Base-by-base conservation (phyloP, 2,888 invertebrate species). In the Leucozona laternaria region DNA sequence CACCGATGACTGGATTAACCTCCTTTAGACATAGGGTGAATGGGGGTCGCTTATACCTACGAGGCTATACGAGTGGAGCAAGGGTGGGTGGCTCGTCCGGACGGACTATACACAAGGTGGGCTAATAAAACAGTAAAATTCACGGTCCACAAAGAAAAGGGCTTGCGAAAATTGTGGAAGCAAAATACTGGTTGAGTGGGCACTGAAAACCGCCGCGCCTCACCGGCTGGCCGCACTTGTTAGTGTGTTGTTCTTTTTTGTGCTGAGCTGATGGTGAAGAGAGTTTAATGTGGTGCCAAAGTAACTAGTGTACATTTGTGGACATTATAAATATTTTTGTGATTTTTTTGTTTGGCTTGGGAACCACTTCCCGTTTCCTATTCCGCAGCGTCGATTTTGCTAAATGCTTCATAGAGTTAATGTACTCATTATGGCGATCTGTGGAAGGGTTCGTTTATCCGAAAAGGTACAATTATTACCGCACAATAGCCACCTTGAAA, bases 281-380 rank as follows among this genome's bases (percentile, higher is more conserved):
- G 68, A 37, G 53, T 37, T 79, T 79, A 62, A 72, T 77, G 48
- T 77, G 79, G 86, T 86, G 82, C 82, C 86, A 86, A 78, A 82
- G 82, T 86, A 75, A 78, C 78, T 70, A 82, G 86, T 82, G 86
- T 86, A 86, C 82, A 86, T 86, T 86, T 82, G 82, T 86, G 70
- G 66, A 82, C 78, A 79, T 79, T 70, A 31, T 70, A n/a, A n/a
- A 68, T 60, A 15, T 57, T 57, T 66, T 62, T 40, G 62, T 57
- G 70, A 40, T 60, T 66, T 76, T 72, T 72, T 73, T 75, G 58
- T 78, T 82, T 53, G 64, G 78, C 45, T 75, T 57, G 81, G 77
- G 28, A 22, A 78, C 81, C 81, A 79, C 73, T 82, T 86, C 79
- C 75, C 81, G 73, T 82, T 86, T 86, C 86, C 86, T 78, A 75